These are phyloP conservation scores for Trachymyrmex septentrionalis DNA, from an alignment of 1,140 invertebrate species.

Conservation along the genomic window DNA sequence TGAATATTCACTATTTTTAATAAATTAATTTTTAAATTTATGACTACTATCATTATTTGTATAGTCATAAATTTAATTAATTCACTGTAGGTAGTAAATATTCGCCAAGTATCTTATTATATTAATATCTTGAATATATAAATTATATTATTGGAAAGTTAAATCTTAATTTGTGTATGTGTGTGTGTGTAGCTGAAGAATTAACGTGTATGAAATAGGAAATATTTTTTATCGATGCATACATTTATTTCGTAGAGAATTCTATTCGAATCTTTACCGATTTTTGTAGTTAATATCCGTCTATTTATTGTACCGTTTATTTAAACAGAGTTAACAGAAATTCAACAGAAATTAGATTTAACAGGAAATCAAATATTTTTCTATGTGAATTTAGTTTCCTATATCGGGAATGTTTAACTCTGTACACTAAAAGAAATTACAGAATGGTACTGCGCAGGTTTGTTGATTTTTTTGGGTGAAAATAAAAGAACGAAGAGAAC, in stretches of 20 bases:
- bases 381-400: neutral
- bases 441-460: neutral
- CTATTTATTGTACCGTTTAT: neutral
- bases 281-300: neutral
- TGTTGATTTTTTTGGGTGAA: conserved; percentile 26
- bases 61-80: neutral
- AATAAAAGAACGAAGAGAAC: conserved; percentile 23
- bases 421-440: conserved; percentile 38
- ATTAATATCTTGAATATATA: neutral
- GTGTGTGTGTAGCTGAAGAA: neutral
- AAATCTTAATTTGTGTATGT: conserved; percentile 13
- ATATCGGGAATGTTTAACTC: neutral
- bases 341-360: neutral
- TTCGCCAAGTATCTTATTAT: neutral
- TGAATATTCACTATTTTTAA: too few relatives aligned
- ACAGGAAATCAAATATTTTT: conserved; percentile 1
- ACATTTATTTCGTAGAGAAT: neutral
- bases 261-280: neutral
- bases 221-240: neutral
- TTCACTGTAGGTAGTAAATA: neutral
- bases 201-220: neutral
- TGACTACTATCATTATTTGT: neutral
- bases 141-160: conserved; percentile 20
- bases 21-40: too few relatives aligned
- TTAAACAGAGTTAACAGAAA: neutral